Conservation (phyloP, 2,888 invertebrate species). For the Callyntrura guangdongensis region DNA sequence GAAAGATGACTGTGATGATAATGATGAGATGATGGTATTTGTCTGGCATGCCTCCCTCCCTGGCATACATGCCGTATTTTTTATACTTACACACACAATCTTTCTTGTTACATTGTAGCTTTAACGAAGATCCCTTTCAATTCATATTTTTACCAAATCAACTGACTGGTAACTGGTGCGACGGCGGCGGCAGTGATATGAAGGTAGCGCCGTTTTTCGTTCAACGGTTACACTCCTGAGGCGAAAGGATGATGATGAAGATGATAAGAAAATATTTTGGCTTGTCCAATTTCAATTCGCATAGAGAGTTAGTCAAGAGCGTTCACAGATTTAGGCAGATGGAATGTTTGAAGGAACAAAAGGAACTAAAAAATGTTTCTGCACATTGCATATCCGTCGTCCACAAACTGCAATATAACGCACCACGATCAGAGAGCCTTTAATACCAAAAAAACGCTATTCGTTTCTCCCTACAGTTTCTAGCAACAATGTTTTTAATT, state of each 20-base stretch:
- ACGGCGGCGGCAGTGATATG: not conserved
- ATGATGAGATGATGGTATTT: constrained; percentile 24
- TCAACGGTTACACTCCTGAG: constrained; percentile 35
- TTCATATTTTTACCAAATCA: constrained; percentile 50
- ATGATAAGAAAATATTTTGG: not conserved
- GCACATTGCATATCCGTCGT: not conserved
- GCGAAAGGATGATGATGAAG: constrained; percentile 47
- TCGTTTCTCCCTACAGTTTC: not conserved
- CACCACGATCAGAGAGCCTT: constrained; percentile 10
- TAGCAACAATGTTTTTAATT: constrained; percentile 13
- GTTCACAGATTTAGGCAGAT: not conserved
- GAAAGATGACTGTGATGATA: not conserved
- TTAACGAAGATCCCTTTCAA: constrained; percentile 19
- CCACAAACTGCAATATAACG: not conserved
- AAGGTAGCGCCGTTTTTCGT: constrained; percentile 13
- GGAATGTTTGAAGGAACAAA: too few relatives aligned
- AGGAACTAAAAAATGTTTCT: not conserved
- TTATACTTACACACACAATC: not conserved
- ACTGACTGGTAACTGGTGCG: constrained; percentile 8
- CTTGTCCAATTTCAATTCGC: not conserved
- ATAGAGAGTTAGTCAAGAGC: not conserved
- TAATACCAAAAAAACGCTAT: constrained; percentile 7
- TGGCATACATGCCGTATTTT: constrained; percentile 10
- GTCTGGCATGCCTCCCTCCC: constrained; percentile 11
- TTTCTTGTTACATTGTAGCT: constrained; percentile 8